Evolutionary conservation across 2,888 invertebrate species (phyloP).

Genomic region (Nomada hirtipes): DNA sequence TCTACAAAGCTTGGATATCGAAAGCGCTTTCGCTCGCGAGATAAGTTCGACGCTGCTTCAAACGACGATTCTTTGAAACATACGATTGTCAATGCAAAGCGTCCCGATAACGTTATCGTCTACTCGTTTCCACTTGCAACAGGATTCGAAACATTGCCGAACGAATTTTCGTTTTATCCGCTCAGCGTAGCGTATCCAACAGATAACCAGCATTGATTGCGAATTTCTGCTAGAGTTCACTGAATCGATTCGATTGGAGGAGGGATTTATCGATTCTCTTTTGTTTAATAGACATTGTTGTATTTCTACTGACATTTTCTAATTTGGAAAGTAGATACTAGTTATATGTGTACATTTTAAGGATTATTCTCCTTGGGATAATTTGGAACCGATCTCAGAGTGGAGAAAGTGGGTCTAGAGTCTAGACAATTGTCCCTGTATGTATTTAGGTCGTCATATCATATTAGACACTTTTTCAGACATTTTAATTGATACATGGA

Average conservation of each 20-base stretch:
- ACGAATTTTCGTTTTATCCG: constrained; percentile 27
- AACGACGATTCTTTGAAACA: constrained; percentile 40
- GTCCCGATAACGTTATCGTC: constrained; percentile 47
- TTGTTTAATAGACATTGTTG: no score
- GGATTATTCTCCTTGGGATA: no score
- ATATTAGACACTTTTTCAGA: neutral
- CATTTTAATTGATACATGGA: neutral
- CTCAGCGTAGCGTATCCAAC: neutral
- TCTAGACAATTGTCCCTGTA: no score
- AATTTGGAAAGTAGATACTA: no score
- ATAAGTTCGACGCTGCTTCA: constrained; percentile 46
- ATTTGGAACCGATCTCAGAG: no score
- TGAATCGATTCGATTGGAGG: neutral
- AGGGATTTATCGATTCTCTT: no score
- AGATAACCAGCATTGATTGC: constrained; percentile 8
- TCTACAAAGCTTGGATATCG: constrained; percentile 37
- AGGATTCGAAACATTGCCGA: neutral
- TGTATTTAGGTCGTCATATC: neutral
- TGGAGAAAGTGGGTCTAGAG: no score
- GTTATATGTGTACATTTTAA: no score
- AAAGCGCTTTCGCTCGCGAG: constrained; percentile 50
- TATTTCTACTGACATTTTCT: no score
- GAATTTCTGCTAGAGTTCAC: neutral
- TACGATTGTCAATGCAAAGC: constrained; percentile 37
- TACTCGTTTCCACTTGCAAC: constrained; percentile 29